Percentiles rank a stretch among this genome's conserved stretches.
Evolutionary conservation across 2,888 invertebrate species (phyloP).

Genomic region (Himalopsyche anomala): DNA sequence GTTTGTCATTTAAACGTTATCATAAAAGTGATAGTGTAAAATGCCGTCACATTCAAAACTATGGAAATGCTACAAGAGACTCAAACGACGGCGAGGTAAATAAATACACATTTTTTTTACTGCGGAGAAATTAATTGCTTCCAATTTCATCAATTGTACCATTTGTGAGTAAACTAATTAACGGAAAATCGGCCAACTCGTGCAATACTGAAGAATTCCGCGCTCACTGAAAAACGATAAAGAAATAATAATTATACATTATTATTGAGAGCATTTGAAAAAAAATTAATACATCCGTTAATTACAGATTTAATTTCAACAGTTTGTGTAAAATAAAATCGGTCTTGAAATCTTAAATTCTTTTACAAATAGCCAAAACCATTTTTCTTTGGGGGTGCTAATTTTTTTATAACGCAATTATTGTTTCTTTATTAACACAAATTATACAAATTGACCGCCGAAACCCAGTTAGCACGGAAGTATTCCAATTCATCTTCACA

Average conservation of each 20-base stretch:
- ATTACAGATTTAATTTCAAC: not conserved
- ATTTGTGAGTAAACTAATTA: not conserved
- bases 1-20: not conserved
- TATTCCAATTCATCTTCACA: too few species aligned
- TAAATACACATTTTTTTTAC: not conserved
- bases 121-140: not conserved
- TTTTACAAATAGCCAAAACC: too few species aligned
- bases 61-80: slow-evolving; percentile 48
- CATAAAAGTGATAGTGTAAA: slow-evolving; percentile 8
- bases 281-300: not conserved
- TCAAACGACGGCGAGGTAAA: slow-evolving; percentile 48
- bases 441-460: too few species aligned
- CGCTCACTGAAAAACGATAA: not conserved
- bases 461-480: too few species aligned
- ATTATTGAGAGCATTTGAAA: not conserved
- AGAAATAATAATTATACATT: not conserved
- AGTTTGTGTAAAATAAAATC: not conserved
- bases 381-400: too few species aligned
- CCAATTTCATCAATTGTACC: not conserved
- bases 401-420: too few species aligned
- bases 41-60: slow-evolving; percentile 40
- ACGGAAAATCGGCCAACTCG: slow-evolving; percentile 13
- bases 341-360: too few species aligned
- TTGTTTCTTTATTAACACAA: too few species aligned
- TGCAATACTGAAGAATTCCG: not conserved